These are phyloP conservation scores for Rhinolophus sinicus DNA, from an alignment of 2,113 vertebrate species.

Conservation along the genomic window DNA sequence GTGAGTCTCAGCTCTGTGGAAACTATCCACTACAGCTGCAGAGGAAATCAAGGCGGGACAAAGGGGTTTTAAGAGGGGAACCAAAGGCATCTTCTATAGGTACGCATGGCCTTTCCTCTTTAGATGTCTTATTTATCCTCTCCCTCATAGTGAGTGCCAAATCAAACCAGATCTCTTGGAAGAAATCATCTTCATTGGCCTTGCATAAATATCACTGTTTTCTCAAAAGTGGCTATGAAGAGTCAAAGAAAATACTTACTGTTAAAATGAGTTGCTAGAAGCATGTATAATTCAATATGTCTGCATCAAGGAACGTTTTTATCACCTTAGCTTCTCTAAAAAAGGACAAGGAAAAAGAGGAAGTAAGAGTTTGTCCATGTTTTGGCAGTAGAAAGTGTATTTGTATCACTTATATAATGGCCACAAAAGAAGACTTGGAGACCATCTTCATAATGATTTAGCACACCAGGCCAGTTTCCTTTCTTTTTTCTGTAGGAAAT, in stretches of 20 bases:
- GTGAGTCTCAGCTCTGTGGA: background rate
- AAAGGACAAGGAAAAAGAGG: slow-evolving; percentile 55
- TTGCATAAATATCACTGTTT: background rate
- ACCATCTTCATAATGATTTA: no score
- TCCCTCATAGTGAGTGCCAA: background rate
- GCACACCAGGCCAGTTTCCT: background rate
- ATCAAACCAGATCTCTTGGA: background rate
- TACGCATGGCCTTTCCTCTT: background rate
- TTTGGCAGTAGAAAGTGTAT: slow-evolving; percentile 59
- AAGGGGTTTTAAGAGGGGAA: background rate
- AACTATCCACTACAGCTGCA: background rate
- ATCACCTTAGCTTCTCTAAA: slow-evolving; percentile 65
- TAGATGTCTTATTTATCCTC: background rate
- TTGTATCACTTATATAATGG: slow-evolving; percentile 64
- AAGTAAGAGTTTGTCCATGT: slow-evolving; percentile 70
- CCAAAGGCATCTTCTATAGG: background rate
- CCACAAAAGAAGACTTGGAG: slow-evolving; percentile 41
- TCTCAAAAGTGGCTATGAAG: slow-evolving; percentile 61
- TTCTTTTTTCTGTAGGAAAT: slow-evolving; percentile 47
- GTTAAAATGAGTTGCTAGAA: slow-evolving; percentile 63
- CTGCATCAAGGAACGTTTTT: slow-evolving; percentile 45
- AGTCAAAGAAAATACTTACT: slow-evolving; percentile 57
- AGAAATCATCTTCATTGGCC: background rate
- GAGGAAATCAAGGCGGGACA: background rate
- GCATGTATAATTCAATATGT: slow-evolving; percentile 43